These are phyloP conservation scores for Deroplatys truncata DNA, from an alignment of 2,888 invertebrate genomes.

Conservation along the genomic window DNA sequence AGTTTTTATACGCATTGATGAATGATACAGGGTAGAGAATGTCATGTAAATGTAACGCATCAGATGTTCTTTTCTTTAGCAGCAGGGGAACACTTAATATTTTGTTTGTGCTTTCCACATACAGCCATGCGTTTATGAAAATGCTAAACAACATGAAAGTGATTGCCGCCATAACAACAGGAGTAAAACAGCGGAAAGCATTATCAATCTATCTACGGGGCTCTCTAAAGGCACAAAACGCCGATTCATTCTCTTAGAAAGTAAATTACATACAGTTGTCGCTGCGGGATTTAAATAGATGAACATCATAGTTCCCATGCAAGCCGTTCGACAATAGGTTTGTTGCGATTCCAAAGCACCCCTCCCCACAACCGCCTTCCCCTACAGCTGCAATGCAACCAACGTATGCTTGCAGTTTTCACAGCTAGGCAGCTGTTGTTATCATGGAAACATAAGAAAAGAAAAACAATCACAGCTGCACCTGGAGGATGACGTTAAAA, in stretches of 20 bases:
- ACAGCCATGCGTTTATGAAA: no score
- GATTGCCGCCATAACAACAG: no score
- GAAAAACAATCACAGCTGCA: neutral
- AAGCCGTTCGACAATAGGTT: neutral
- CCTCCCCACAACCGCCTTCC: neutral
- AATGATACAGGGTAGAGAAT: no score
- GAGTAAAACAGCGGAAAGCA: neutral
- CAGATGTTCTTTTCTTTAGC: no score
- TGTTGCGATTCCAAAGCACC: neutral
- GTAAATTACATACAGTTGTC: neutral
- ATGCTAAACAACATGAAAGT: no score
- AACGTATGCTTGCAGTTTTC: neutral
- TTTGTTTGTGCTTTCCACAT: no score
- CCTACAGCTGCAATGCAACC: neutral
- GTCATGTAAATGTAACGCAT: no score
- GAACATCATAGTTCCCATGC: neutral
- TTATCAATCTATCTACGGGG: neutral
- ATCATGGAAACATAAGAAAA: neutral
- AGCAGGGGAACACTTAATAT: no score
- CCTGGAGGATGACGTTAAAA: neutral
- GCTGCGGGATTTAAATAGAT: no score
- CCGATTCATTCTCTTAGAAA: neutral
- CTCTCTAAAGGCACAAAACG: neutral
- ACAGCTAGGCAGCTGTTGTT: neutral
- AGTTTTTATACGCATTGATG: no score